Evolutionary conservation across 2,888 invertebrate species (phyloP), one percentile per base, ranked within the genome.

Genomic region (Drosophila quinaria): DNA sequence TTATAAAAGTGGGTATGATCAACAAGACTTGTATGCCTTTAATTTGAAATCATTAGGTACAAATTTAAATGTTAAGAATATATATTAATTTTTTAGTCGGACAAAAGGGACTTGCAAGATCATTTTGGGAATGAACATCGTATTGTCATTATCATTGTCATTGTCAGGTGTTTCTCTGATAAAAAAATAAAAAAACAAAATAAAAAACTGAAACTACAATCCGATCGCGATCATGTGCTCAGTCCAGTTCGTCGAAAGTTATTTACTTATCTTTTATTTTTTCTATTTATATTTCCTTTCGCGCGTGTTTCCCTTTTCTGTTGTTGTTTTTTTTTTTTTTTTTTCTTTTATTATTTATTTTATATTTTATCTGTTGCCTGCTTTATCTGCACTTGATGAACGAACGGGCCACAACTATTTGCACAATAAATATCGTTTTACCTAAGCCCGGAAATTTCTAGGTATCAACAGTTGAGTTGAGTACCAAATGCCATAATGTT

Each of bases 191-290:
- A n/a, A n/a, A n/a, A n/a, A n/a, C n/a, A n/a, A n/a, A n/a, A n/a
- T n/a, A 10, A 15, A 35, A 11, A n/a, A 9, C 22, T 11, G 17
- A 17, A 44, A 56, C 42, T 10, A 39, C 61, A 35, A 44, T 50
- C 47, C 61, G 74, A 78, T 78, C 79, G 66, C 68, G 79, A 79
- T 79, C 79, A 81, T 81, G 79, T 79, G 79, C 60, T 37, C 58
- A 22, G 51, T 63, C 5, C 25, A 22, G 25, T 25, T 1, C 35
- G 58, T 54, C 35, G 61, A 69, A 67, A 71, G 63, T 64, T 75
- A 52, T 75, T 70, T 62, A 65, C 64, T 74, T 74, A 73, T 73
- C 69, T 17, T 39, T 33, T 47, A 37, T 41, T 60, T 37, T 47
- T 41, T 60, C 31, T 50, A 31, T 41, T 41, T 60, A 25, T 50